These are phyloP conservation scores for Harpagifer antarcticus DNA, from an alignment of 2,797 vertebrate genomes.

Conservation along the genomic window DNA sequence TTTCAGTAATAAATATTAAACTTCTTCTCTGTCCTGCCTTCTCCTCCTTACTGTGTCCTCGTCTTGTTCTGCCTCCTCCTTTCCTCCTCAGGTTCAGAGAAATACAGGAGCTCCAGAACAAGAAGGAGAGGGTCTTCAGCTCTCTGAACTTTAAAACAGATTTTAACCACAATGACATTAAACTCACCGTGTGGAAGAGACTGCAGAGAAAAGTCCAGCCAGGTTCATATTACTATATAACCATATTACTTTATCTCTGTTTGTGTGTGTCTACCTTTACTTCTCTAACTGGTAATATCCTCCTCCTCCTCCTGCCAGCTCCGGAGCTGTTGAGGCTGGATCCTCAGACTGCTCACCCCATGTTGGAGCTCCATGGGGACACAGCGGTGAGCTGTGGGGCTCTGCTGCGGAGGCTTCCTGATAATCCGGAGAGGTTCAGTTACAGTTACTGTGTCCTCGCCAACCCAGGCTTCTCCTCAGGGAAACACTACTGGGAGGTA, in stretches of 20 bases:
- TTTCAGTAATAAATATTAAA: neutral
- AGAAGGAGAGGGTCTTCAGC: constrained; percentile 78
- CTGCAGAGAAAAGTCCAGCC: constrained; percentile 87
- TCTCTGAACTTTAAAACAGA: constrained; percentile 87
- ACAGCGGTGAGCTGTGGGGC: constrained; percentile 83
- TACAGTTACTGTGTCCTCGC: constrained; percentile 88
- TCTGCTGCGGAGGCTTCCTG: constrained; percentile 77
- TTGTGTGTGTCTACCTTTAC: neutral
- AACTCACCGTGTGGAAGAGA: constrained; percentile 89
- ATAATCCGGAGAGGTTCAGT: constrained; percentile 87
- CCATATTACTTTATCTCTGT: neutral
- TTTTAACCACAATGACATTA: constrained; percentile 89
- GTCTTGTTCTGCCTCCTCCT: too few relatives aligned
- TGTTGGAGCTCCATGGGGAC: constrained; percentile 85
- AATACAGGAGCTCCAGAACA: constrained; percentile 75
- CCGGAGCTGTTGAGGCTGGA: constrained; percentile 86
- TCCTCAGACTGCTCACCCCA: constrained; percentile 85
- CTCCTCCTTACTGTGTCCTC: too few relatives aligned
- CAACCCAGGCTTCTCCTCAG: constrained; percentile 87
- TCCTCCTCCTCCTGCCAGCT: constrained; percentile 64
- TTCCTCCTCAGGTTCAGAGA: constrained; percentile 61
- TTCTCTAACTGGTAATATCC: neutral
- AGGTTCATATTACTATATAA: constrained; percentile 67
- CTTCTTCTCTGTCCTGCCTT: neutral
- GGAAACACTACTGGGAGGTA: constrained; percentile 90